Evolutionary conservation across 2,797 vertebrate species (phyloP), one percentile per base, ranked within the genome.

Genomic region (Mormyrus hasselquistii): DNA sequence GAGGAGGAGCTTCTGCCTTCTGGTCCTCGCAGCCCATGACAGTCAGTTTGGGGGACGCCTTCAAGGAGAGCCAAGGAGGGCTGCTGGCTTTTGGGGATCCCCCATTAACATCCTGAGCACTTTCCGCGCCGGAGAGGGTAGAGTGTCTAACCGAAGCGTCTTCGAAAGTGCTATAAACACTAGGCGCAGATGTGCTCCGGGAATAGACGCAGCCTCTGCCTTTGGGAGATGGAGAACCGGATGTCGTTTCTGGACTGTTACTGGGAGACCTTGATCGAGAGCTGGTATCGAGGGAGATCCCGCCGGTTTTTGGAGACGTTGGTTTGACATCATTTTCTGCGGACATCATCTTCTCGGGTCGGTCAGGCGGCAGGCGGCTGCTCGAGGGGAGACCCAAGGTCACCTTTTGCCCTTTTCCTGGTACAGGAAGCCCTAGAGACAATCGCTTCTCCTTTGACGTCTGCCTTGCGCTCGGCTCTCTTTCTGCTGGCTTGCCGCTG

Each of bases 271-370:
- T 2, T 38, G 65, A 10, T 65, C 14, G 16, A 3, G 93, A 90
- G 82, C 94, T 91, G 19, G 91, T 93, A 62, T 88, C 7, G 0
- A 90, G 44, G 7, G 89, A 82, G 5, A 95, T 93, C 44, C 93
- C 93, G 65, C 93, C 94, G n/a, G 93, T 91, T 65, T 87, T 88
- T 2, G 84, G 57, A 6, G n/a, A 59, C 57, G 76, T 29, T 0
- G 94, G 93, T 82, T 94, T 96, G 89, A 91, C 79, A 90, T 92
- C 89, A 94, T 95, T 88, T 94, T 96, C 87, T 93, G 95, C 1
- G 0, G 65, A 69, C 25, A 1, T 69, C 29, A 6, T 34, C 29
- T 2, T 69, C 9, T 34, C 65, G 19, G 92, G 88, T 90, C 94
- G 95, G 25, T 89, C 90, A 19, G 91, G 94, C 0, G 91, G 91